Percentiles rank a stretch among this genome's conserved stretches.
Evolutionary conservation across 2,888 invertebrate species (phyloP).

Genomic region (Eristalis arbustorum): DNA sequence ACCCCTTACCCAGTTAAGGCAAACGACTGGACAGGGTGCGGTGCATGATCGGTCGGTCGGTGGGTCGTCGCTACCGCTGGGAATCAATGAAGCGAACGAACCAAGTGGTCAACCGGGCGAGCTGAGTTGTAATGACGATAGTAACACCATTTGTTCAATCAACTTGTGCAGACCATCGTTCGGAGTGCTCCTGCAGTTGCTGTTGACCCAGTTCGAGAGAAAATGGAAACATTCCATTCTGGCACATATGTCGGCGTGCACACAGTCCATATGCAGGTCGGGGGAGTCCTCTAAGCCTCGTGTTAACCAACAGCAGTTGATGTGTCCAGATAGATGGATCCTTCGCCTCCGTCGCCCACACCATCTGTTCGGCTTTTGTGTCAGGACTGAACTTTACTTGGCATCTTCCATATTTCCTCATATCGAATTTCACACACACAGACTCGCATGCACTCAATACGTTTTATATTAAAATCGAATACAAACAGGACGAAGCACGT

Average conservation of each 20-base stretch:
- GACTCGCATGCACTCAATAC: background rate
- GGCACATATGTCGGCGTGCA: constrained; percentile 1
- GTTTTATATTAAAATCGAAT: background rate
- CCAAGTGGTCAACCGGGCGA: constrained; percentile 37
- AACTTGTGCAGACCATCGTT: constrained; percentile 37
- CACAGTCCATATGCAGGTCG: background rate
- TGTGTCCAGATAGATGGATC: constrained; percentile 38
- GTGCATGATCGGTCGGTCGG: no score
- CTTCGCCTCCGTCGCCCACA: background rate
- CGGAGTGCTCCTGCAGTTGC: background rate
- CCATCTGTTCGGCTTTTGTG: background rate
- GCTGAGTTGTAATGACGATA: constrained; percentile 39
- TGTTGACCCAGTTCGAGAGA: constrained; percentile 41
- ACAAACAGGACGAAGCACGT: background rate
- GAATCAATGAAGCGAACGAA: constrained; percentile 29
- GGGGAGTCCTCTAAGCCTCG: constrained; percentile 46
- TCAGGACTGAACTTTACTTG: background rate
- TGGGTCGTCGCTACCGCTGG: constrained; percentile 25
- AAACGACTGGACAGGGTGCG: background rate
- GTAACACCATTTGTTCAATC: constrained; percentile 63
- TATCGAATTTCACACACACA: background rate
- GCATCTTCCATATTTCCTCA: background rate
- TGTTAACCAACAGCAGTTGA: constrained; percentile 65
- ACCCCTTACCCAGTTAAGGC: constrained; percentile 52
- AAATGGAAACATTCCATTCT: constrained; percentile 42